Evolutionary conservation across 2,113 vertebrate genomes (phyloP).

Genomic region (Cochlearius cochlearius): DNA sequence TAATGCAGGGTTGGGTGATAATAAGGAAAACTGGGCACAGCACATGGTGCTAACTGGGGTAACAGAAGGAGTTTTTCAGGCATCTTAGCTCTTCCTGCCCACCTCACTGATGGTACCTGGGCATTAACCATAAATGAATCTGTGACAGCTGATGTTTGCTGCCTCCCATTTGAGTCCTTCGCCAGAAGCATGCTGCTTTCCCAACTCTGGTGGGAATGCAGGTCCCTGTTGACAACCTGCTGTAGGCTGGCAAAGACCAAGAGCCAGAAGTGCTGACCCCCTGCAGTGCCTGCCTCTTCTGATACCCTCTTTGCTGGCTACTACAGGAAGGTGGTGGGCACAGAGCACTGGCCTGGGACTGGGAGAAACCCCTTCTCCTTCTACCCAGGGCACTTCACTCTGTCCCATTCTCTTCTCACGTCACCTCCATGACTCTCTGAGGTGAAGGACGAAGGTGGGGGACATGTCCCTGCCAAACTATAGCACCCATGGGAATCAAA

Average conservation of each 20-base stretch:
- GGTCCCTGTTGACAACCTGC: background rate
- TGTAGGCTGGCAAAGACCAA: background rate
- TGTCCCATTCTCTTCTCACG: rapidly evolving
- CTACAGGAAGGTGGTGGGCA: background rate
- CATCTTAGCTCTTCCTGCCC: background rate
- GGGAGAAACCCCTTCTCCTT: background rate
- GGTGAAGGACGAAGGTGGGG: background rate
- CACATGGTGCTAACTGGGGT: background rate
- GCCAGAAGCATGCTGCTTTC: background rate
- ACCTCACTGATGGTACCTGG: background rate
- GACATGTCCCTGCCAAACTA: background rate
- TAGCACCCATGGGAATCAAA: background rate
- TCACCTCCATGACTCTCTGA: background rate
- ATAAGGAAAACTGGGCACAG: background rate
- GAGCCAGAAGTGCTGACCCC: background rate
- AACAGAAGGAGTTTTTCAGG: background rate
- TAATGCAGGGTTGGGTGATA: background rate
- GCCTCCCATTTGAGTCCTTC: background rate
- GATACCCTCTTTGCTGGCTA: background rate
- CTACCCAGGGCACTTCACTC: background rate
- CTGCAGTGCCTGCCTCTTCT: background rate
- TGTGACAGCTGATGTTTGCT: background rate
- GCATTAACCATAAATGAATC: background rate
- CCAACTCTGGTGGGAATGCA: background rate
- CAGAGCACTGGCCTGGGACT: background rate